A percentile compares a stretch with the other conserved stretches of the same genome.
These are phyloP conservation scores for Melospiza georgiana DNA, from an alignment of 2,113 vertebrate species.

Conservation along the genomic window DNA sequence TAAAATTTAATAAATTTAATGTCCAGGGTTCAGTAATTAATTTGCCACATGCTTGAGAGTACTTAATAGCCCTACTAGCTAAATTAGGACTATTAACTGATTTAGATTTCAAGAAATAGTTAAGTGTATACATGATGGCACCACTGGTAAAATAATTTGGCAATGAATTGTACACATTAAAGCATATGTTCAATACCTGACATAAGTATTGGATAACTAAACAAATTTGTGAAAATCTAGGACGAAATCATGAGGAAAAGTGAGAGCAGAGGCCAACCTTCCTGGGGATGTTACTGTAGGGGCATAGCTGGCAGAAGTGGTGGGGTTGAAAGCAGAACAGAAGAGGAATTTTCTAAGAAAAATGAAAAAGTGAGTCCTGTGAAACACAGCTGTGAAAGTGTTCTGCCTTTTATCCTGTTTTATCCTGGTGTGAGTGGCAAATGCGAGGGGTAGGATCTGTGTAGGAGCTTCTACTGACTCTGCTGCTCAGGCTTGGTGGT, in stretches of 20 bases:
- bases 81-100: background rate
- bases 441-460: background rate
- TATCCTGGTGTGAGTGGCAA: background rate
- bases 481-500: background rate
- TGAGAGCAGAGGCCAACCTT: background rate
- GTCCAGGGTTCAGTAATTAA: background rate
- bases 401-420: background rate
- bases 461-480: background rate
- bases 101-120: background rate
- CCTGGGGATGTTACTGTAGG: background rate
- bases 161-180: background rate
- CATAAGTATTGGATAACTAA: background rate
- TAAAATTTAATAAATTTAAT: background rate
- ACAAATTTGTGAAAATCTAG: background rate
- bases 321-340: background rate
- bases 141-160: background rate
- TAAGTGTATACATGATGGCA: background rate
- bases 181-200: background rate
- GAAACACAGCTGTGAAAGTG: background rate
- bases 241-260: background rate
- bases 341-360: background rate
- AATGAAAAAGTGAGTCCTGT: accelerated
- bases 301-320: background rate
- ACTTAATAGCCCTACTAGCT: background rate
- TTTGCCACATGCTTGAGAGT: background rate